Percentiles rank a stretch among this genome's conserved stretches.
Conservation (phyloP, 2,797 vertebrate genomes). For the Sebastes iracundus region DNA sequence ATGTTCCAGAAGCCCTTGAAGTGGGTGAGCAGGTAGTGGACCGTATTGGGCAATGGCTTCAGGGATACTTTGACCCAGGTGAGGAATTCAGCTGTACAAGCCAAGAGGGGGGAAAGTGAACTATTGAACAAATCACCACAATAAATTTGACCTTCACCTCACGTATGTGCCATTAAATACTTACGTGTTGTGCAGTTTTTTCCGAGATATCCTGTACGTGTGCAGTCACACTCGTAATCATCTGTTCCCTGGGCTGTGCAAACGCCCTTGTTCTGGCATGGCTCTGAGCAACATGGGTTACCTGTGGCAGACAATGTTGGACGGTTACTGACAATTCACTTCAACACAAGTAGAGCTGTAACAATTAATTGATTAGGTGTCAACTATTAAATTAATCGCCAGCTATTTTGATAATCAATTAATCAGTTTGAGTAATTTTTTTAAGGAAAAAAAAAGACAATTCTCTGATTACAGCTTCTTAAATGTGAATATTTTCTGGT, state of each 20-base stretch:
- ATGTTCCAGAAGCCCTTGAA: conserved; percentile 94
- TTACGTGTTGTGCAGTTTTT: conserved; percentile 93
- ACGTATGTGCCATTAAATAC: conserved; percentile 27
- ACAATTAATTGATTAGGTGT: neutral
- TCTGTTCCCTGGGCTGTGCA: conserved; percentile 85
- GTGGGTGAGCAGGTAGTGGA: conserved; percentile 95
- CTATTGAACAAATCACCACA: neutral
- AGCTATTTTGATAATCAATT: neutral
- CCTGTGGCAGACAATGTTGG: conserved; percentile 66
- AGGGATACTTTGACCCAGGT: conserved; percentile 88
- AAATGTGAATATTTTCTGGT: too few relatives aligned
- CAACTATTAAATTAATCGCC: neutral
- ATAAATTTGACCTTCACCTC: neutral
- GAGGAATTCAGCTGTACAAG: conserved; percentile 88
- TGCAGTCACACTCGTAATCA: conserved; percentile 94
- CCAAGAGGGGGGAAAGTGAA: neutral
- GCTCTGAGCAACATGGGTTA: conserved; percentile 93
- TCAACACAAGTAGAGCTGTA: neutral
- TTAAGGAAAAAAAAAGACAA: neutral
- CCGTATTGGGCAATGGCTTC: conserved; percentile 91
- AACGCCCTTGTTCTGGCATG: conserved; percentile 93
- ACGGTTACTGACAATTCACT: neutral
- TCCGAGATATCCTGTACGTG: conserved; percentile 90
- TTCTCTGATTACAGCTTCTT: too few relatives aligned
- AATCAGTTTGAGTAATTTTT: neutral